Evolutionary conservation across 2,888 invertebrate species (phyloP), one percentile per base, ranked within the genome.

Genomic region (Mellilla xanthometata): DNA sequence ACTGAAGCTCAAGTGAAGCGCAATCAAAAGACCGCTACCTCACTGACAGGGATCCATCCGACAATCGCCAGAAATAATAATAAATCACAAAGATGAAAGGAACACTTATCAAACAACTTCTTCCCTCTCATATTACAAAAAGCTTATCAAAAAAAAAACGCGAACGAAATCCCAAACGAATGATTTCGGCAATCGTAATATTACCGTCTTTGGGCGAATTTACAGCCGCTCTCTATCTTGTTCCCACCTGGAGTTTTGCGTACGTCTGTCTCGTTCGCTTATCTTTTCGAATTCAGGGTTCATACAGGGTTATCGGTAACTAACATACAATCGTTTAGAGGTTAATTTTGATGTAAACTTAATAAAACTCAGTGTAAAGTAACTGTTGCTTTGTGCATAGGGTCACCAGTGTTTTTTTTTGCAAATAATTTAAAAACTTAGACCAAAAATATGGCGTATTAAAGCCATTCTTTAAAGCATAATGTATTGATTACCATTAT

Each of bases 91-190:
- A 55, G 50, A 59, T 60, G 60, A 62, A 62, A 53, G 45, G 50
- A 59, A 56, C 60, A 64, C 67, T 64, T 57, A 62, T 40, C 58
- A 56, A 57, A 54, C 58, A 50, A 46, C 45, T 54, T 54, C 49
- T 58, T 60, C 49, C 58, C 51, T 56, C 56, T 53, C 54, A 51
- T 59, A 58, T 61, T 59, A 58, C 59, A 59, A 63, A 56, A 57
- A 62, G 67, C 59, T 72, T 68, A 71, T 68, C 65, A 60, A 56
- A 62, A 65, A n/a, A n/a, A 62, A 49, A 49, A 40, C 41, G 44
- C 60, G 54, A 53, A 54, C 60, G 44, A 56, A 58, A 60, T 60
- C 56, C 56, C 49, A 46, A 60, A 50, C 52, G 53, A 54, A 54
- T 54, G 52, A 54, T 54, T 60, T 55, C 39, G 50, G 51, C 52